phyloP scores from a whole-genome alignment of 2,888 invertebrate genomes.

The Notodonta dromedarius region DNA sequence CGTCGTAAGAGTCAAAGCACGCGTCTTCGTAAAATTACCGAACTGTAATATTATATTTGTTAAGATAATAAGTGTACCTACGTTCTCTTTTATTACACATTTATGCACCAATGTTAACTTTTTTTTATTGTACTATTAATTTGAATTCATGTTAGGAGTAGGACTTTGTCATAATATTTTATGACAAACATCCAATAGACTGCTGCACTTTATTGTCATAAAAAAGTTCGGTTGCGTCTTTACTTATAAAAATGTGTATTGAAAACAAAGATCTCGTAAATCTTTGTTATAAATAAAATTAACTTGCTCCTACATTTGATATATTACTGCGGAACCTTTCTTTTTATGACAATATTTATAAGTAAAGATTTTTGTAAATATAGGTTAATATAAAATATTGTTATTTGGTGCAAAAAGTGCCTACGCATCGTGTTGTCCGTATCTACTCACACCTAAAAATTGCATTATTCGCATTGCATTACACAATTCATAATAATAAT shows the following conservation, averaged over 20 bases:
- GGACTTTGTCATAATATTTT: slow-evolving; percentile 3
- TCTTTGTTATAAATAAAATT: too few relatives aligned
- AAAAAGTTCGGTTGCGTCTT: slow-evolving; percentile 8
- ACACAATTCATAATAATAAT: slow-evolving; percentile 8
- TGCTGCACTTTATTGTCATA: not conserved
- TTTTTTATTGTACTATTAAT: slow-evolving; percentile 46
- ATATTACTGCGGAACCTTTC: too few relatives aligned
- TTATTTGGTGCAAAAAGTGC: slow-evolving; percentile 53
- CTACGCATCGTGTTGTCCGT: slow-evolving; percentile 11
- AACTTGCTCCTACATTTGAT: too few relatives aligned
- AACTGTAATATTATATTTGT: slow-evolving; percentile 15
- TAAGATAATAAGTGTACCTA: slow-evolving; percentile 27
- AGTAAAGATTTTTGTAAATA: slow-evolving; percentile 6
- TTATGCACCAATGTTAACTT: slow-evolving; percentile 48
- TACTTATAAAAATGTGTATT: slow-evolving; percentile 18
- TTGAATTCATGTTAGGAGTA: slow-evolving; percentile 21
- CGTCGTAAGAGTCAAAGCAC: too few relatives aligned
- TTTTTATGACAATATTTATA: too few relatives aligned
- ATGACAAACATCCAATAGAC: not conserved
- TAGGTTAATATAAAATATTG: not conserved
- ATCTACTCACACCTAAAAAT: slow-evolving; percentile 23
- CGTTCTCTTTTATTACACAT: slow-evolving; percentile 36
- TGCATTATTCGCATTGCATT: slow-evolving; percentile 38
- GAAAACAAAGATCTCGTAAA: not conserved
- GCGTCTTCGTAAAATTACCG: too few relatives aligned